These are phyloP conservation scores for Agrilus planipennis DNA, from an alignment of 1,140 invertebrate genomes.

Conservation along the genomic window DNA sequence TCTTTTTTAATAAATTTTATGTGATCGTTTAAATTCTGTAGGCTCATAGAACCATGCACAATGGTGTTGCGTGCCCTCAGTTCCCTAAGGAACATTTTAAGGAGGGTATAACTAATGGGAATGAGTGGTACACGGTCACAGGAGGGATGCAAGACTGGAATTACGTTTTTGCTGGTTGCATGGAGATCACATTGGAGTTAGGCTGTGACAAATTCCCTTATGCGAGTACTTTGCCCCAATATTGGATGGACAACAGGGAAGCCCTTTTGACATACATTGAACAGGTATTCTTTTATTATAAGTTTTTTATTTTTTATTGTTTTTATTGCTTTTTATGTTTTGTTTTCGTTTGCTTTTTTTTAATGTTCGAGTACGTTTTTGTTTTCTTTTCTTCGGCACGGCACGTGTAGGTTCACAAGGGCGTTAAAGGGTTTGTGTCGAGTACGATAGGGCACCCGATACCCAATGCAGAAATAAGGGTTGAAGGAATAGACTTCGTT, in stretches of 20 bases:
- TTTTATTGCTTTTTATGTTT: background rate
- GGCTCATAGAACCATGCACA: constrained; percentile 72
- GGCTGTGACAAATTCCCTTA: constrained; percentile 87
- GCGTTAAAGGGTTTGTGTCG: constrained; percentile 73
- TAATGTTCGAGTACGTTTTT: background rate
- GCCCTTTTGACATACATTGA: constrained; percentile 78
- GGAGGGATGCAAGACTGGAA: constrained; percentile 99
- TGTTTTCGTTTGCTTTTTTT: background rate
- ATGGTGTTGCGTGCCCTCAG: constrained; percentile 59
- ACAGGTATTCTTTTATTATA: constrained; percentile 44
- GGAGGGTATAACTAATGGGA: constrained; percentile 85
- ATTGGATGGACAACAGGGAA: constrained; percentile 84
- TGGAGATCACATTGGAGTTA: constrained; percentile 91
- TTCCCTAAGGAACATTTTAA: constrained; percentile 55
- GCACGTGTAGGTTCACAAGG: constrained; percentile 75
- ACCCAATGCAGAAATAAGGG: constrained; percentile 57
- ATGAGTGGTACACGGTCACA: constrained; percentile 76
- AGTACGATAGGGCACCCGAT: constrained; percentile 66
- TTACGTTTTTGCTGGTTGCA: constrained; percentile 82
- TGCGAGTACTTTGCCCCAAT: constrained; percentile 56
- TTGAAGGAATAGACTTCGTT: constrained; percentile 60
- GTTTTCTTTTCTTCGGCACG: no score
- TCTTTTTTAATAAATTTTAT: background rate
- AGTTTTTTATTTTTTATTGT: constrained; percentile 12
- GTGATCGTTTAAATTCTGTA: constrained; percentile 21